Conservation (phyloP, 1,140 invertebrate genomes). For the Maniola jurtina region DNA sequence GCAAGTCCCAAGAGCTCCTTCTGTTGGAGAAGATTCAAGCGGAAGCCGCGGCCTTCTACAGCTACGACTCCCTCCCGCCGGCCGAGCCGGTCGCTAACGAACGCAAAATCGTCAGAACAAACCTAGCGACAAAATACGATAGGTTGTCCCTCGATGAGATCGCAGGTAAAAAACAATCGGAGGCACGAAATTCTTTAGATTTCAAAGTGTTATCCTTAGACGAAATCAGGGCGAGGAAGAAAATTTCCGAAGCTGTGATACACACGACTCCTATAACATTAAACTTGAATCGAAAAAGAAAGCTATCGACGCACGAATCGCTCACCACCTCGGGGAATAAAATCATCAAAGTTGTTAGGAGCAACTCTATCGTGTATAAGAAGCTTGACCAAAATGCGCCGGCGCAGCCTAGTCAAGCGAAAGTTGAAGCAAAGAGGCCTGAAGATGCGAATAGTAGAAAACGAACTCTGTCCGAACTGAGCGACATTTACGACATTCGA, state of each 20-base stretch:
- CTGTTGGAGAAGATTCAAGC: conserved; percentile 84
- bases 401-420: conserved; percentile 32
- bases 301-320: conserved; percentile 60
- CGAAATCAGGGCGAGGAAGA: conserved; percentile 63
- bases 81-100: conserved; percentile 40
- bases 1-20: conserved; percentile 84
- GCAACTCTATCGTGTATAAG: conserved; percentile 71
- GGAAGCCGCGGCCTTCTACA: conserved; percentile 83
- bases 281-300: conserved; percentile 8
- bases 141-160: conserved; percentile 59
- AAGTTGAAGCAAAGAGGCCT: conserved; percentile 42
- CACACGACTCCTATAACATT: conserved; percentile 30
- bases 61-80: conserved; percentile 67
- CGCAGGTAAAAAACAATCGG: conserved; percentile 50
- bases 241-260: conserved; percentile 48
- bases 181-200: conserved; percentile 50
- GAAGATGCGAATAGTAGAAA: conserved; percentile 50
- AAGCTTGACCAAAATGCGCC: conserved; percentile 56
- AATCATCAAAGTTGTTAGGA: conserved; percentile 68
- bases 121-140: conserved; percentile 57
- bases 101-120: conserved; percentile 51
- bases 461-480: conserved; percentile 60
- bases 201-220: conserved; percentile 68
- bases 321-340: conserved; percentile 65
- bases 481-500: conserved; percentile 59